A percentile compares a stretch with the other conserved stretches of the same genome.
Evolutionary conservation across 1,140 invertebrate genomes (phyloP).

Genomic region (Heliconius congener): DNA sequence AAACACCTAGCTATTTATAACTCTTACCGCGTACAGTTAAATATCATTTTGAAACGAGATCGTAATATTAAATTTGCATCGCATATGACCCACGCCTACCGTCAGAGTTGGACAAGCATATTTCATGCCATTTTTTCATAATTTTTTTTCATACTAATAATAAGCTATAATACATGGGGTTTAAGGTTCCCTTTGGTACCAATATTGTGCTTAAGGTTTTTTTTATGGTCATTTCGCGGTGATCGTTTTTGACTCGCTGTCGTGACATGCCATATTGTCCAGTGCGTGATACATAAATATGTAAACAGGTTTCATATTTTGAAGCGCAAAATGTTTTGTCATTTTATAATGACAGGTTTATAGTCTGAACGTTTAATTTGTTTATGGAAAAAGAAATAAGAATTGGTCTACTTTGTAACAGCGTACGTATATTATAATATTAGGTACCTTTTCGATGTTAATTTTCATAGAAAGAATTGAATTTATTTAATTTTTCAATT

Average conservation of each 20-base stretch:
- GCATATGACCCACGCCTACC: conserved; percentile 74
- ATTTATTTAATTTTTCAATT: too few species aligned
- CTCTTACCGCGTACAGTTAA: conserved; percentile 51
- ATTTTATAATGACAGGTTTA: conserved; percentile 62
- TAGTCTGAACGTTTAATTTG: conserved; percentile 17
- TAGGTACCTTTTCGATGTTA: too few species aligned
- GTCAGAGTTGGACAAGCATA: conserved; percentile 66
- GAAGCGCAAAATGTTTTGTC: conserved; percentile 54
- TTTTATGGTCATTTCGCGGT: conserved; percentile 46
- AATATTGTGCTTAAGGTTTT: conserved; percentile 7
- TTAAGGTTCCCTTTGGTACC: conserved; percentile 35
- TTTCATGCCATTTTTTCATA: conserved; percentile 60
- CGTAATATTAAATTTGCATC: conserved; percentile 50
- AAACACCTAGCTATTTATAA: conserved; percentile 34
- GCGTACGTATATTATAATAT: too few species aligned
- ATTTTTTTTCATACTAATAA: conserved; percentile 32
- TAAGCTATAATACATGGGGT: conserved; percentile 17
- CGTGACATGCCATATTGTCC: conserved; percentile 78
- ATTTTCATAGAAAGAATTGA: too few species aligned
- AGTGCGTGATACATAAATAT: conserved; percentile 61
- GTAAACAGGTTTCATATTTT: conserved; percentile 63
- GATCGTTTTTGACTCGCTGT: conserved; percentile 64
- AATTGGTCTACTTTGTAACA: too few species aligned
- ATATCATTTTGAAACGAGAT: conserved; percentile 49
- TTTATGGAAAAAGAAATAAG: neutral